Evolutionary conservation across 35 echinoderm and acorn worm species (phyloP), one percentile per base, ranked within the genome.

Genomic region (Apostichopus californicus): DNA sequence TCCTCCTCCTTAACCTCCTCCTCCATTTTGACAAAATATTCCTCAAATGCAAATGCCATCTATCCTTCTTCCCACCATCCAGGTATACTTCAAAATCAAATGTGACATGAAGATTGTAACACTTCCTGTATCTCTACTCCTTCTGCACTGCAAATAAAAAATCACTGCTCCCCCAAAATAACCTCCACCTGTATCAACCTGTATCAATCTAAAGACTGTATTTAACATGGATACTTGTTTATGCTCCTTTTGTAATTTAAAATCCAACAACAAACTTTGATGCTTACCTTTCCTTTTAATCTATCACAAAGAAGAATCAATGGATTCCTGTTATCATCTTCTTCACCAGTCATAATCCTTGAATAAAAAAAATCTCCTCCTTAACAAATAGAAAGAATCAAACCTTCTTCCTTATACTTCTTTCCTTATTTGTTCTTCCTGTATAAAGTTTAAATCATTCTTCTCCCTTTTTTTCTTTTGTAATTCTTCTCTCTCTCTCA

Each of bases 251-350:
- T 9, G 64, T 68, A 68, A 68, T 11, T 68, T 18, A 46, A 18
- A 68, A 12, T 68, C 64, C 64, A 56, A 13, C 55, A 12, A 83
- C 34, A 46, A 46, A 46, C 34, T 46, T 46, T 46, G 10, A 25
- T 2, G 1, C 80, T 83, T 83, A 83, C 80, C 80, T 83, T 83
- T 83, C 80, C 80, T 57, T 83, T 83, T 14, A 83, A 83, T 53
- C 80, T 83, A 83, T 83, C 80, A 83, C 80, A 83, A 15, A 83
- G 80, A 8, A 83, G 80, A 53, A 83, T 55, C 55, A 83, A 83
- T 5, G 80, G 55, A 55, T 83, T 83, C 80, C 80, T 83, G 18
- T n/a, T 83, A 17, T 83, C 80, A 68, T 68, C 80, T n/a, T 56
- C 46, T 83, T 34, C 80, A 56, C 80, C 80, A 20, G 80, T 83